Evolutionary conservation across 1,140 invertebrate species (phyloP).

Genomic region (Apis dorsata): DNA sequence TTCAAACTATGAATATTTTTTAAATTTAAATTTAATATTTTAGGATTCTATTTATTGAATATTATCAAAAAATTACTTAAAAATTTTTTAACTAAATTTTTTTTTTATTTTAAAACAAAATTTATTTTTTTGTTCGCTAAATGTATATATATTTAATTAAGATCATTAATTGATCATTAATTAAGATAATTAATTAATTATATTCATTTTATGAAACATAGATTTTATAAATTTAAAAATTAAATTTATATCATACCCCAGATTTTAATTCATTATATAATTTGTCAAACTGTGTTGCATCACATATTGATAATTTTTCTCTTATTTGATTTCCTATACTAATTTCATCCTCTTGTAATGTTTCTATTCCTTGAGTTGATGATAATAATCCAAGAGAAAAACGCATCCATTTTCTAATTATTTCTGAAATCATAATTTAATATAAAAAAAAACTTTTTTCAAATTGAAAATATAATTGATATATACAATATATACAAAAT

Average conservation of each 20-base stretch:
- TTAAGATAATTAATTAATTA: neutral
- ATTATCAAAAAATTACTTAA: no score
- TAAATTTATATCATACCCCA: conserved; percentile 66
- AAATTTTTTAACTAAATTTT: no score
- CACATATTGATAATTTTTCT: conserved; percentile 71
- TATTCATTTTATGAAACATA: neutral
- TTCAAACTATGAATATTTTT: no score
- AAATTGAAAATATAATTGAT: neutral
- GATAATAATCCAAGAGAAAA: conserved; percentile 74
- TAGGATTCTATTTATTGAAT: no score
- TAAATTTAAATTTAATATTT: no score
- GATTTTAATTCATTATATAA: conserved; percentile 76
- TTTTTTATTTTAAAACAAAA: no score
- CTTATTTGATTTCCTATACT: conserved; percentile 72
- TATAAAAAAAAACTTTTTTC: neutral
- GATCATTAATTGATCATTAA: neutral
- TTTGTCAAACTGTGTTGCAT: conserved; percentile 74
- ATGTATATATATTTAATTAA: neutral
- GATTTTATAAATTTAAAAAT: neutral
- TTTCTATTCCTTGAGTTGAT: conserved; percentile 72
- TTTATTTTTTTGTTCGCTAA: no score
- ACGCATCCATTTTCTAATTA: conserved; percentile 71
- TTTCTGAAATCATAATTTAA: conserved; percentile 60
- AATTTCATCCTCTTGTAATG: conserved; percentile 75
- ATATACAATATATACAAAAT: conserved; percentile 34